Conservation (phyloP, 2,888 invertebrate species). For the Chloroclysta siterata region DNA sequence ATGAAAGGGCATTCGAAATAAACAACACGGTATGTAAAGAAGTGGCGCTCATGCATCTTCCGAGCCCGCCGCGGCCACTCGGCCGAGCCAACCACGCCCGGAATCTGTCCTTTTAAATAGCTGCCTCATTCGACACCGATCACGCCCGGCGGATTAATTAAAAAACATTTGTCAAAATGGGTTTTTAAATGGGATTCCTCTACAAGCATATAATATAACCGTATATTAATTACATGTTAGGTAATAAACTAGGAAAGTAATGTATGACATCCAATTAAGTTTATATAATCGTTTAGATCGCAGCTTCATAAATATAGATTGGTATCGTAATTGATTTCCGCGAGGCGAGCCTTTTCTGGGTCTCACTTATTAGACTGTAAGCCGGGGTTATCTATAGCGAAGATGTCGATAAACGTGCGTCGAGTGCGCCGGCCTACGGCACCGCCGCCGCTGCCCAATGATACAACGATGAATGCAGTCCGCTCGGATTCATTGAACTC, state of each 20-base stretch:
- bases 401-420: constrained; percentile 56
- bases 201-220: constrained; percentile 58
- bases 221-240: constrained; percentile 66
- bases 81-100: constrained; percentile 62
- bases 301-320: constrained; percentile 61
- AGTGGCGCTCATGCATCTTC: constrained; percentile 62
- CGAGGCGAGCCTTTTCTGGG: constrained; percentile 54
- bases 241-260: constrained; percentile 62
- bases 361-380: constrained; percentile 56
- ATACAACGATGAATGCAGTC: constrained; percentile 67
- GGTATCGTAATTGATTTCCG: constrained; percentile 64
- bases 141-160: constrained; percentile 77
- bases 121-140: constrained; percentile 65
- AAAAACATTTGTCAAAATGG: constrained; percentile 75
- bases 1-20: constrained; percentile 50
- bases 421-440: constrained; percentile 38
- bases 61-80: constrained; percentile 46
- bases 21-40: constrained; percentile 51
- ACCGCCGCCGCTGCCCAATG: constrained; percentile 49
- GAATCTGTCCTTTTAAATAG: constrained; percentile 71
- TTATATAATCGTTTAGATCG: constrained; percentile 61
- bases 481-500: constrained; percentile 80
- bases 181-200: constrained; percentile 64
- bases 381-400: constrained; percentile 47
- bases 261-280: constrained; percentile 69